phyloP scores from a whole-genome alignment of 2,888 invertebrate species.

The Drosophila vallismaia region DNA sequence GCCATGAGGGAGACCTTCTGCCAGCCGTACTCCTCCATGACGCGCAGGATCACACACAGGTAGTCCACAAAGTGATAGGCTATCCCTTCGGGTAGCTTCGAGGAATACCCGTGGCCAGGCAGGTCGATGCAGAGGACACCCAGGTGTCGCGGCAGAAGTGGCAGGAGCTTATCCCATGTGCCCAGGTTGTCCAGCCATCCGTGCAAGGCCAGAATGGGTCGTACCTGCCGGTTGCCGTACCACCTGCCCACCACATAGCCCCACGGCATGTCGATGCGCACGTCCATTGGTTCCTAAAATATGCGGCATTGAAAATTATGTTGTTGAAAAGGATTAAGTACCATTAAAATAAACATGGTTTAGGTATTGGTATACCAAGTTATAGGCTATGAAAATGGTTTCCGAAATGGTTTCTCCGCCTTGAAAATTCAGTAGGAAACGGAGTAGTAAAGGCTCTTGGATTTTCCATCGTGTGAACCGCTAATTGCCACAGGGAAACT shows the following conservation, averaged over 20 bases:
- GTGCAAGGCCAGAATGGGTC: constrained; percentile 89
- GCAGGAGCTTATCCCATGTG: constrained; percentile 89
- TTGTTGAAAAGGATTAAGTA: too few relatives aligned
- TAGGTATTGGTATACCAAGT: too few relatives aligned
- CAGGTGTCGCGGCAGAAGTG: constrained; percentile 85
- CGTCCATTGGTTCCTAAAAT: constrained; percentile 85
- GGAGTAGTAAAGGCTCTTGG: too few relatives aligned
- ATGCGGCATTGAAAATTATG: too few relatives aligned
- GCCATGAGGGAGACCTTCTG: constrained; percentile 88
- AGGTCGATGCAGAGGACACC: constrained; percentile 87
- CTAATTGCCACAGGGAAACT: too few relatives aligned
- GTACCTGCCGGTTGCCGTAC: constrained; percentile 87
- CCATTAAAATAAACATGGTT: too few relatives aligned
- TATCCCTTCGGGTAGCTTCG: constrained; percentile 87
- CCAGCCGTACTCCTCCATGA: constrained; percentile 88
- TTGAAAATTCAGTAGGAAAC: too few relatives aligned
- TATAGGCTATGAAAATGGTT: too few relatives aligned
- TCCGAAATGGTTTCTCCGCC: too few relatives aligned
- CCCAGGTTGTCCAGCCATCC: constrained; percentile 93
- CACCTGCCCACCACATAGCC: constrained; percentile 89
- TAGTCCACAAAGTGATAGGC: constrained; percentile 83
- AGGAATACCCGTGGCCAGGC: constrained; percentile 90
- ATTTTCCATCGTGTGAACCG: too few relatives aligned
- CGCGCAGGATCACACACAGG: constrained; percentile 85
- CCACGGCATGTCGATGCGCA: constrained; percentile 88